Conservation (phyloP, 2,888 invertebrate genomes). For the Lymantria monacha region DNA sequence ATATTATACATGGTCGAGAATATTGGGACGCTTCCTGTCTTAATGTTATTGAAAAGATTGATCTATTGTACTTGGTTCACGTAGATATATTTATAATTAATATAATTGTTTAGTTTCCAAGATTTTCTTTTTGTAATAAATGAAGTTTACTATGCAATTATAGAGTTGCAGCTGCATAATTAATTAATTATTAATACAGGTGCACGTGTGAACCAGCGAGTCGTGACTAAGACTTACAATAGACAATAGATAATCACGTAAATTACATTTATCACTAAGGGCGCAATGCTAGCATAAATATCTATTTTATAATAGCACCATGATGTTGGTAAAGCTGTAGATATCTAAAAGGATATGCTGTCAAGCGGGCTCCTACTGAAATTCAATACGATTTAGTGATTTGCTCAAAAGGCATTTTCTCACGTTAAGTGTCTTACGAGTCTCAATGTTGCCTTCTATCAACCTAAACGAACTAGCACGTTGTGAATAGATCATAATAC, state of each 20-base stretch:
- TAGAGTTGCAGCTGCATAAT: constrained; percentile 20
- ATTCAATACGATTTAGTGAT: no score
- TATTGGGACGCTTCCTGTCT: constrained; percentile 13
- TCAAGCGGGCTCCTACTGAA: no score
- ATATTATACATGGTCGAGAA: constrained; percentile 23
- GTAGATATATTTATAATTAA: constrained; percentile 6
- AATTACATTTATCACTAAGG: constrained; percentile 20
- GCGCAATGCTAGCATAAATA: constrained; percentile 40
- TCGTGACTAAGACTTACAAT: constrained; percentile 26
- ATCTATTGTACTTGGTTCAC: not conserved
- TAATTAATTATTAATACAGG: constrained; percentile 16
- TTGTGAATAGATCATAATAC: no score
- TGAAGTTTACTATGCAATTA: constrained; percentile 19
- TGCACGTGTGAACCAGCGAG: constrained; percentile 30
- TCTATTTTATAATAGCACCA: not conserved
- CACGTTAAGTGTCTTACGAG: no score
- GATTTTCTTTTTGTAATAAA: constrained; percentile 14
- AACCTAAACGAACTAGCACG: no score
- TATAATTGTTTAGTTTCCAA: constrained; percentile 14
- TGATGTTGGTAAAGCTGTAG: no score
- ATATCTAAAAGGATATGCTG: no score
- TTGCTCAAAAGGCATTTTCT: no score
- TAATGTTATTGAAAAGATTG: not conserved
- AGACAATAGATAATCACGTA: constrained; percentile 16
- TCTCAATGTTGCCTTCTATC: no score